Percentiles rank a stretch among this genome's conserved stretches.
Conservation (phyloP, 2,797 vertebrate species). For the Neosilurus hyrtlii region DNA sequence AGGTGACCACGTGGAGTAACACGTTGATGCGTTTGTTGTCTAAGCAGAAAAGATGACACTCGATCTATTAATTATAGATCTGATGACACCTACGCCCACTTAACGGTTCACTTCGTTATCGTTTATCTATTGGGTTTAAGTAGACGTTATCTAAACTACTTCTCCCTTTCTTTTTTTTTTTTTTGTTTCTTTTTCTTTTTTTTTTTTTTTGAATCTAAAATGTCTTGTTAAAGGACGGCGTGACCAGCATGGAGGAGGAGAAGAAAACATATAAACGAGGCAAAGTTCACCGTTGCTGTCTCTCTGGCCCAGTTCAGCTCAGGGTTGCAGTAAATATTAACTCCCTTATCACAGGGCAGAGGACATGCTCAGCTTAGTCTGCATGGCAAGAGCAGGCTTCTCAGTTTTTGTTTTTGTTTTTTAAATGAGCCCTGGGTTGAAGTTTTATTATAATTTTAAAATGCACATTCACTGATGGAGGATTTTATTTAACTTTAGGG, state of each 20-base stretch:
- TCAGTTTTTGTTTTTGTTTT: neutral
- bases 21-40: neutral
- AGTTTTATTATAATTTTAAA: neutral
- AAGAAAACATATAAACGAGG: conserved; percentile 49
- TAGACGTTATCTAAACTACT: neutral
- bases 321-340: conserved; percentile 63
- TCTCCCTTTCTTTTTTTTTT: neutral
- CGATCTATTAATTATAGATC: conserved; percentile 21
- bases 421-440: neutral
- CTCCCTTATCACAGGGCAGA: conserved; percentile 56
- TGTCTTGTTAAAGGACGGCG: conserved; percentile 9
- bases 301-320: conserved; percentile 51
- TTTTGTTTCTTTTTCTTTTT: neutral
- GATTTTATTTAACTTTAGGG: neutral
- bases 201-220: neutral
- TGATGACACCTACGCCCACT: conserved; percentile 5
- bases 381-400: conserved; percentile 8
- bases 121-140: conserved; percentile 10
- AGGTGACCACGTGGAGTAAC: neutral
- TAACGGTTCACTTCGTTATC: neutral
- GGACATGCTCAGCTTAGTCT: conserved; percentile 38
- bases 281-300: conserved; percentile 56
- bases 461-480: neutral
- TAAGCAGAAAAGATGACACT: conserved; percentile 15
- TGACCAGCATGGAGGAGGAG: conserved; percentile 31